Percentiles rank a stretch among this genome's conserved stretches.
Conservation (phyloP, 2,888 invertebrate genomes). For the Lasioglossum marginatum region DNA sequence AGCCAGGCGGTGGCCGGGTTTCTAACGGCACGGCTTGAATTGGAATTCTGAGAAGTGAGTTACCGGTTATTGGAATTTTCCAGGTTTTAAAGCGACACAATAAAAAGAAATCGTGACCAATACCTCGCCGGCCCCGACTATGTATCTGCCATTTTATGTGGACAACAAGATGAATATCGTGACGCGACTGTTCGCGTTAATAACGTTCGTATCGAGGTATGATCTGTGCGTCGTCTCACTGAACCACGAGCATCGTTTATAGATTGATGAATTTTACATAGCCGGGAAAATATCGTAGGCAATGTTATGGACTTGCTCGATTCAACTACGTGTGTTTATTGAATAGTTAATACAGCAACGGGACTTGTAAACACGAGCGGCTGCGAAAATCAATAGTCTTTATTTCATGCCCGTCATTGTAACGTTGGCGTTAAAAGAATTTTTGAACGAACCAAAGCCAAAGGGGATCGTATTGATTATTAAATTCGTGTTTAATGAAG, state of each 20-base stretch:
- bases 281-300: background rate
- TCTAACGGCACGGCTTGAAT: slow-evolving; percentile 8
- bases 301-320: background rate
- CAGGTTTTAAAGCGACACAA: slow-evolving; percentile 25
- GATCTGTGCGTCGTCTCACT: background rate
- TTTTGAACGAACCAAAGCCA: background rate
- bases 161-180: slow-evolving; percentile 7
- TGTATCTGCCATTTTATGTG: background rate
- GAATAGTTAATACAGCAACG: background rate
- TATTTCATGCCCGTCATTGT: background rate
- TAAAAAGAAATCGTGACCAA: slow-evolving; percentile 17
- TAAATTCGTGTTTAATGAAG: background rate
- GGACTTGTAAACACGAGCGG: background rate
- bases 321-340: background rate
- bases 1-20: background rate
- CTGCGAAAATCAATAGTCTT: background rate
- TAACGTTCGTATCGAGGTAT: background rate
- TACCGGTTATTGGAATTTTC: slow-evolving; percentile 26
- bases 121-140: background rate
- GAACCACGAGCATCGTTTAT: background rate
- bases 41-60: slow-evolving; percentile 25
- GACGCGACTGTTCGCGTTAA: slow-evolving; percentile 9
- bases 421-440: background rate
- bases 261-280: background rate
- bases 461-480: background rate